These are phyloP conservation scores for Pyrgilauda ruficollis DNA, from an alignment of 2,113 vertebrate species.

Conservation along the genomic window DNA sequence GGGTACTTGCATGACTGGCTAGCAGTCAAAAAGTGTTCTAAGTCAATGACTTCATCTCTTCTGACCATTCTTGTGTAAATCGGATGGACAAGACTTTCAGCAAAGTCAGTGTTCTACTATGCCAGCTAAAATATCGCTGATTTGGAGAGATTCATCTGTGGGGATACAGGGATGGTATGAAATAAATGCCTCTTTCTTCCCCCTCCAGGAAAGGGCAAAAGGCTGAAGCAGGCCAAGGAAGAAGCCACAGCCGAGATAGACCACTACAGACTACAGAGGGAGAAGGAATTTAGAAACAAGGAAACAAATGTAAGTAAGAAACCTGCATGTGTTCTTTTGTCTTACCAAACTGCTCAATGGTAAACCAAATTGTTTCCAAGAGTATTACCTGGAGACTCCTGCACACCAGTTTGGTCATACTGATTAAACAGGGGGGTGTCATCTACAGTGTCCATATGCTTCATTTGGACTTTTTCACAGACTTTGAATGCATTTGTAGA, in stretches of 20 bases:
- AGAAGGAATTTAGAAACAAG: constrained; percentile 71
- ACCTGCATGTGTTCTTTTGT: not conserved
- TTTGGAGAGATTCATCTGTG: not conserved
- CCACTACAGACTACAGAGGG: constrained; percentile 73
- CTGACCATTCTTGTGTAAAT: not conserved
- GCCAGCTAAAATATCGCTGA: not conserved
- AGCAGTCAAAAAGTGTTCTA: not conserved
- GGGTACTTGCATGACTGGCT: not conserved
- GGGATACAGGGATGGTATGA: not conserved
- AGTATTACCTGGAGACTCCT: not conserved
- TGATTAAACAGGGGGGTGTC: not conserved
- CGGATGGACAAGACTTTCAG: not conserved
- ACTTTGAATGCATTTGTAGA: not conserved
- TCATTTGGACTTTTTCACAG: not conserved
- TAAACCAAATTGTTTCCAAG: not conserved
- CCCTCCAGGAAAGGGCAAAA: constrained; percentile 73
- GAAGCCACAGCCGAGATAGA: constrained; percentile 74
- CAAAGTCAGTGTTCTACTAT: not conserved
- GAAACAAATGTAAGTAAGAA: constrained; percentile 68
- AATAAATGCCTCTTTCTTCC: not conserved
- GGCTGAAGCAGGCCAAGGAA: constrained; percentile 78
- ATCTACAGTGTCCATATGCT: not conserved
- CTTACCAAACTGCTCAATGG: not conserved
- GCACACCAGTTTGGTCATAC: not conserved
- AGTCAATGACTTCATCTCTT: not conserved